These are phyloP conservation scores for Heliconius himera DNA, from an alignment of 1,140 invertebrate genomes.

Conservation along the genomic window DNA sequence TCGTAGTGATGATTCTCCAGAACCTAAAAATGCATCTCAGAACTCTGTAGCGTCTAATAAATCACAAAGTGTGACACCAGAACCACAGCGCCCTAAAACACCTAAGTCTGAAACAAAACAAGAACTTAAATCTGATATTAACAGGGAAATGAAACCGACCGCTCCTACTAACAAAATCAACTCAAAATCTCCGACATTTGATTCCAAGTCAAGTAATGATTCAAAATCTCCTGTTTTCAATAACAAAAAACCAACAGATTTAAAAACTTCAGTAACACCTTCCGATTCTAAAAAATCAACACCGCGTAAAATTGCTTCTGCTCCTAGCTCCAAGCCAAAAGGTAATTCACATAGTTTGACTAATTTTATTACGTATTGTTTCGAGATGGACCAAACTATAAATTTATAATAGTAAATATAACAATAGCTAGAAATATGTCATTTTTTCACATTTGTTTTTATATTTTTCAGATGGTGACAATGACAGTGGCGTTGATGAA, in stretches of 20 bases:
- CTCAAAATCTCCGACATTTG: conserved; percentile 60
- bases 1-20: conserved; percentile 78
- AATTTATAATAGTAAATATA: background rate
- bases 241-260: conserved; percentile 61
- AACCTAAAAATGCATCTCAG: conserved; percentile 65
- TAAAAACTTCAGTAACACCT: conserved; percentile 52
- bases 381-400: conserved; percentile 60
- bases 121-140: conserved; percentile 49
- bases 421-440: background rate
- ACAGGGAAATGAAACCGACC: conserved; percentile 45
- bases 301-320: conserved; percentile 65
- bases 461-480: conserved; percentile 87
- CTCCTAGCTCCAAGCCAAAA: conserved; percentile 69
- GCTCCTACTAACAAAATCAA: conserved; percentile 50
- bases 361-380: conserved; percentile 24
- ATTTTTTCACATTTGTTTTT: background rate
- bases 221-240: conserved; percentile 57
- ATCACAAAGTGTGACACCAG: conserved; percentile 59
- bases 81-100: conserved; percentile 68
- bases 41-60: conserved; percentile 54
- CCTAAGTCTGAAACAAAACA: conserved; percentile 64
- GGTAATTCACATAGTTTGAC: conserved; percentile 52
- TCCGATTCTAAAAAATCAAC: conserved; percentile 67
- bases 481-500: conserved; percentile 90
- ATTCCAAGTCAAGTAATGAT: conserved; percentile 59